Evolutionary conservation across 2,113 vertebrate genomes (phyloP).

Genomic region (Ophiodon elongatus): DNA sequence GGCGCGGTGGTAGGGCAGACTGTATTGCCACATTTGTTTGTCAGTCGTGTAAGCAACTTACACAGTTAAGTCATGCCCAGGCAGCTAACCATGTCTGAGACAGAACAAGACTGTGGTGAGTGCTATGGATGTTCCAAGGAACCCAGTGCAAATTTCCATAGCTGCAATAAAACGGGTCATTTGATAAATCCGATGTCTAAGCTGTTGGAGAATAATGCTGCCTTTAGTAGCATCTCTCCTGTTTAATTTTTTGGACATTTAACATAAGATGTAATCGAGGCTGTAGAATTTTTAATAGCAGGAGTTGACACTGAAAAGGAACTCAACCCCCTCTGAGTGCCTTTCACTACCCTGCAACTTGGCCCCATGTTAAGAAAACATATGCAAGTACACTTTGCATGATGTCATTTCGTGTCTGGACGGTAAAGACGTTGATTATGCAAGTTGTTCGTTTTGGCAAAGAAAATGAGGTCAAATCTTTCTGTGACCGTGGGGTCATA

Average conservation of each 20-base stretch:
- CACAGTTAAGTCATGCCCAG: slow-evolving; percentile 59
- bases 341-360: slow-evolving; percentile 42
- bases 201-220: slow-evolving; percentile 2
- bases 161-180: slow-evolving; percentile 46
- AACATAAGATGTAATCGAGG: slow-evolving; percentile 17
- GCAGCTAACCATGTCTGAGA: slow-evolving; percentile 58
- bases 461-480: slow-evolving; percentile 64
- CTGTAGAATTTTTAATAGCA: background rate
- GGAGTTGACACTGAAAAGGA: slow-evolving; percentile 31
- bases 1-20: slow-evolving; percentile 42
- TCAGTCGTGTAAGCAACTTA: slow-evolving; percentile 60
- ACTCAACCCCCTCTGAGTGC: slow-evolving; percentile 18
- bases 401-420: slow-evolving; percentile 76
- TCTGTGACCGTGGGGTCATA: slow-evolving; percentile 19
- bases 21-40: slow-evolving; percentile 60
- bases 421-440: slow-evolving; percentile 54
- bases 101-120: slow-evolving; percentile 46
- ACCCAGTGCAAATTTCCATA: slow-evolving; percentile 40
- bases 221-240: background rate
- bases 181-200: background rate
- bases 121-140: slow-evolving; percentile 52
- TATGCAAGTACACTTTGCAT: slow-evolving; percentile 54
- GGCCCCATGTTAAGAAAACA: slow-evolving; percentile 73
- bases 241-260: background rate
- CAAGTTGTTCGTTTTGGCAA: slow-evolving; percentile 56